A percentile compares a stretch with the other conserved stretches of the same genome.
phyloP scores from a whole-genome alignment of 92 coral and sea anemone species.

The Palythoa heliodiscus region DNA sequence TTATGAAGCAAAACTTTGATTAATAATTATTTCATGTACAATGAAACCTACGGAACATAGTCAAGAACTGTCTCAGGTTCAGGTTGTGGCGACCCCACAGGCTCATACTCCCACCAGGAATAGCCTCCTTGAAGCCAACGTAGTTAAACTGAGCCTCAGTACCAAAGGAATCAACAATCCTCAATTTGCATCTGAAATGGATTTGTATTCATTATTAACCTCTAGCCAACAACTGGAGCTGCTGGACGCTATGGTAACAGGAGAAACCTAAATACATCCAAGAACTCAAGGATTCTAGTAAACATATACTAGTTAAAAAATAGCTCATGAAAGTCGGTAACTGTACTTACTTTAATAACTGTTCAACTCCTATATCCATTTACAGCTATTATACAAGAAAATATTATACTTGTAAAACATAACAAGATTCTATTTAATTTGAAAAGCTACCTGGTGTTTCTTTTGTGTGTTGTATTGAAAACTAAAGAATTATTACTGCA shows the following conservation, averaged over 20 bases:
- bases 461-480: too few relatives aligned
- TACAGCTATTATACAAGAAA: too few relatives aligned
- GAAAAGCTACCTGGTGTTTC: too few relatives aligned
- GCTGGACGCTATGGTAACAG: not conserved
- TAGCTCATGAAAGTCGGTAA: too few relatives aligned
- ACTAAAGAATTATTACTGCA: too few relatives aligned
- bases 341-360: too few relatives aligned
- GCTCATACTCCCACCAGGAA: slow-evolving; percentile 78
- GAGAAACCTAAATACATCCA: not conserved
- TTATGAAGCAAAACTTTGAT: too few relatives aligned
- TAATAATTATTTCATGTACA: not conserved
- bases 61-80: slow-evolving; percentile 87
- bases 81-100: slow-evolving; percentile 85
- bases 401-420: too few relatives aligned
- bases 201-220: not conserved
- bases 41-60: slow-evolving; percentile 93
- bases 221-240: not conserved
- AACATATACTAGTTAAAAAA: too few relatives aligned
- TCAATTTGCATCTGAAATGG: slow-evolving; percentile 80
- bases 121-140: slow-evolving; percentile 70
- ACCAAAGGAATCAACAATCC: slow-evolving; percentile 95
- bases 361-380: too few relatives aligned
- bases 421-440: too few relatives aligned
- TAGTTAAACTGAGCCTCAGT: slow-evolving; percentile 98
- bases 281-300: too few relatives aligned